phyloP scores from a whole-genome alignment of 2,888 invertebrate species.

The Tetrapedia diversipes region DNA sequence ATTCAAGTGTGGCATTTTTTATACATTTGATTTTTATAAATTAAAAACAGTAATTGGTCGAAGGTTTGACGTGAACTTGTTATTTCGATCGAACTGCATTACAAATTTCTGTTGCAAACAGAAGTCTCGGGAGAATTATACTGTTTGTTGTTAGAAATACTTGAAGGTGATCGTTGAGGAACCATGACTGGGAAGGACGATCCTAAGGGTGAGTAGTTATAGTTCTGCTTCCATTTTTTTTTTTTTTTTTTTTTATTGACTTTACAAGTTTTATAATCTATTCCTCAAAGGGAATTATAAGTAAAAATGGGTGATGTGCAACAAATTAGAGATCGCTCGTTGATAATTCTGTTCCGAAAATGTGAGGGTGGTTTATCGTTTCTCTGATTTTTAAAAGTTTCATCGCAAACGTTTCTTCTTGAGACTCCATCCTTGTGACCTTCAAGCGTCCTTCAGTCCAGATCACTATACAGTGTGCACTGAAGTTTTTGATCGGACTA shows the following conservation, averaged over 20 bases:
- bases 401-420: too few relatives aligned
- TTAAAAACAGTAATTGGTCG: background rate
- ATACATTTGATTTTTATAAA: too few relatives aligned
- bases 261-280: too few relatives aligned
- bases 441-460: conserved; percentile 52
- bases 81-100: background rate
- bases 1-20: too few relatives aligned
- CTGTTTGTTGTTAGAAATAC: too few relatives aligned
- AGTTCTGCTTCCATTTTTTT: background rate
- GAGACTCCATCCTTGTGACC: conserved; percentile 36
- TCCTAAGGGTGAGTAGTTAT: conserved; percentile 38
- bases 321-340: background rate
- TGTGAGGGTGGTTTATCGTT: background rate
- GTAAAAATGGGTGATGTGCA: too few relatives aligned
- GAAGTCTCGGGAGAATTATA: background rate
- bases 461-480: background rate
- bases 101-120: too few relatives aligned
- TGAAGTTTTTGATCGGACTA: background rate
- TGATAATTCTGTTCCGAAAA: background rate
- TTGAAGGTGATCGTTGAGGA: background rate
- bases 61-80: background rate
- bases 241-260: too few relatives aligned
- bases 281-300: too few relatives aligned
- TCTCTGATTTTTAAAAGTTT: background rate
- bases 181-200: conserved; percentile 32